Evolutionary conservation across 2,888 invertebrate genomes (phyloP).

Genomic region (Agriotes lineatus): DNA sequence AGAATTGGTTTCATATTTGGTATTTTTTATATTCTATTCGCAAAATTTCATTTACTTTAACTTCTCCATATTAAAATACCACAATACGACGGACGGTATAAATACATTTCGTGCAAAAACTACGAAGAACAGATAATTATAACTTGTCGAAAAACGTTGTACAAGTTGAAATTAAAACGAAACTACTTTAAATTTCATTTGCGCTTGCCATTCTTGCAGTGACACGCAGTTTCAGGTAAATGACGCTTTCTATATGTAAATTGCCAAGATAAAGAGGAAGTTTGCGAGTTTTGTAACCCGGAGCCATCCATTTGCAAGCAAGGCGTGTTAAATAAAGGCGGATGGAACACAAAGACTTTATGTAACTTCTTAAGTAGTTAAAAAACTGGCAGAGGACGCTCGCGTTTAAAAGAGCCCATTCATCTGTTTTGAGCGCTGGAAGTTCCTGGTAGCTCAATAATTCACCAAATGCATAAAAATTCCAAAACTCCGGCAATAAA

Average conservation of each 20-base stretch:
- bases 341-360: conserved; percentile 11
- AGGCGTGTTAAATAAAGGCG: background rate
- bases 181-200: no score
- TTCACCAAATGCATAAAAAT: conserved; percentile 35
- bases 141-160: no score
- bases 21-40: no score
- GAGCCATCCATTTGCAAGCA: conserved; percentile 2
- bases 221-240: background rate
- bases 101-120: no score
- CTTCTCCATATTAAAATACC: no score
- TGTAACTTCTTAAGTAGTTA: conserved; percentile 23
- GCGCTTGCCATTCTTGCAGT: background rate
- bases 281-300: background rate
- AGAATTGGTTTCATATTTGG: no score
- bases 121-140: no score
- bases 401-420: background rate
- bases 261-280: conserved; percentile 2
- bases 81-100: no score
- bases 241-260: conserved; percentile 19
- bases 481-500: conserved; percentile 21
- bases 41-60: no score
- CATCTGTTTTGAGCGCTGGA: no score
- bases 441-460: conserved; percentile 39
- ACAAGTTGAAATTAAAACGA: no score
- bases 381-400: background rate